Evolutionary conservation across 2,797 vertebrate species (phyloP).

Genomic region (Artibeus jamaicensis): DNA sequence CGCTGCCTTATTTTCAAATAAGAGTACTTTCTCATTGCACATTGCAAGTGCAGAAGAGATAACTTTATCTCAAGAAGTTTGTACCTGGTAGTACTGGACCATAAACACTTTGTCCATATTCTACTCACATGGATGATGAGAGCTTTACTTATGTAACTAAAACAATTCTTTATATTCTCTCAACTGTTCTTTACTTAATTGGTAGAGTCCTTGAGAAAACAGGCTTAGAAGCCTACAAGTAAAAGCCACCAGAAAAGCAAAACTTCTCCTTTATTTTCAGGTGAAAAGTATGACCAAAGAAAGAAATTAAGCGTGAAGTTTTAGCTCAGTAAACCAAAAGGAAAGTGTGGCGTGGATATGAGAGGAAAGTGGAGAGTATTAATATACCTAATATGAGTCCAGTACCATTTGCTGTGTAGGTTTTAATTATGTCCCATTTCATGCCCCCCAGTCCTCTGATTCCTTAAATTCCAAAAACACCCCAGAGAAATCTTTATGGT

Average conservation of each 20-base stretch:
- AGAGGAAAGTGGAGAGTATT: neutral
- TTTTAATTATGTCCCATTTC: slow-evolving; percentile 21
- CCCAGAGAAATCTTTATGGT: slow-evolving; percentile 54
- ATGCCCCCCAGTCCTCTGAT: slow-evolving; percentile 3
- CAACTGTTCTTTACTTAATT: neutral
- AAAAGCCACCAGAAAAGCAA: slow-evolving; percentile 37
- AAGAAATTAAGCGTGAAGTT: neutral
- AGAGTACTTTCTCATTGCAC: neutral
- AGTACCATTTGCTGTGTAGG: neutral
- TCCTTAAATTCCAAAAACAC: slow-evolving; percentile 49
- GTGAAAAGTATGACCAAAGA: slow-evolving; percentile 16
- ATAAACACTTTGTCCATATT: neutral
- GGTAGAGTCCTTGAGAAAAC: neutral
- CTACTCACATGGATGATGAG: neutral
- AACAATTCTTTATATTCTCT: neutral
- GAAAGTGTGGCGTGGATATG: neutral
- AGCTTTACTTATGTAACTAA: slow-evolving; percentile 14
- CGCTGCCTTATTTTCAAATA: neutral
- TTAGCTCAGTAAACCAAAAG: slow-evolving; percentile 8
- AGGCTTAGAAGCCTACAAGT: neutral
- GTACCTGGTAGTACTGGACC: neutral
- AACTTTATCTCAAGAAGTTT: neutral
- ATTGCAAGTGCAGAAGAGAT: neutral
- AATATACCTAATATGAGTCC: neutral
- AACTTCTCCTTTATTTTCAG: slow-evolving; percentile 33